These are phyloP conservation scores for Lordiphosa clarofinis DNA, from an alignment of 1,140 invertebrate genomes.

Conservation along the genomic window DNA sequence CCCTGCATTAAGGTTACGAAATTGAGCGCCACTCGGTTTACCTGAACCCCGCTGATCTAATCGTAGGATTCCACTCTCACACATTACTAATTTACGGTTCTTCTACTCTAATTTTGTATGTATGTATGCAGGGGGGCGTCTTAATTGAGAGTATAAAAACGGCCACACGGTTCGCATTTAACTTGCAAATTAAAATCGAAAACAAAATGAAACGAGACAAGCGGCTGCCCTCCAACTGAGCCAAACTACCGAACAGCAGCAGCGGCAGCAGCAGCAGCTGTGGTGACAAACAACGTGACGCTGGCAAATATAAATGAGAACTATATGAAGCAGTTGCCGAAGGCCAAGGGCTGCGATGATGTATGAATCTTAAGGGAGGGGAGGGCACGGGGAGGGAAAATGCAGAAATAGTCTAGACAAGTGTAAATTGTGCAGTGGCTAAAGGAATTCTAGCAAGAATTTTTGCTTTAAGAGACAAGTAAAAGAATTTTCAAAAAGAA, in stretches of 20 bases:
- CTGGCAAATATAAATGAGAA: constrained; percentile 12
- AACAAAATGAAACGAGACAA: too few relatives aligned
- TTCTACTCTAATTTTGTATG: constrained; percentile 9
- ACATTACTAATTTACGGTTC: constrained; percentile 20
- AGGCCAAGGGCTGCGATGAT: constrained; percentile 37
- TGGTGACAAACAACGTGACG: constrained; percentile 23
- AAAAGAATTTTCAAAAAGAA: too few relatives aligned
- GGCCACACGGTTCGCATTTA: constrained; percentile 38
- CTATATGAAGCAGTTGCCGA: constrained; percentile 4
- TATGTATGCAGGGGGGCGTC: background rate
- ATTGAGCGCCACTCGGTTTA: background rate
- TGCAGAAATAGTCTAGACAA: too few relatives aligned
- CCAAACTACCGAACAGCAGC: too few relatives aligned
- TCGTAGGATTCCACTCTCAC: background rate
- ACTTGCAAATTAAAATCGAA: constrained; percentile 69
- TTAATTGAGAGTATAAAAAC: constrained; percentile 13
- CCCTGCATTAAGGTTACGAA: constrained; percentile 15
- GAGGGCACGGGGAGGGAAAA: too few relatives aligned
- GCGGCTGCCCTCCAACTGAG: constrained; percentile 42
- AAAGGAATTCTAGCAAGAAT: constrained; percentile 13
- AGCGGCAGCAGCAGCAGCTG: constrained; percentile 17
- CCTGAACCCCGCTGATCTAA: background rate
- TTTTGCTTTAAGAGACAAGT: too few relatives aligned
- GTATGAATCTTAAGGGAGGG: background rate
- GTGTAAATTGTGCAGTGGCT: too few relatives aligned